Evolutionary conservation across 2,888 invertebrate species (phyloP).

Genomic region (Zaprionus obscuricornis): DNA sequence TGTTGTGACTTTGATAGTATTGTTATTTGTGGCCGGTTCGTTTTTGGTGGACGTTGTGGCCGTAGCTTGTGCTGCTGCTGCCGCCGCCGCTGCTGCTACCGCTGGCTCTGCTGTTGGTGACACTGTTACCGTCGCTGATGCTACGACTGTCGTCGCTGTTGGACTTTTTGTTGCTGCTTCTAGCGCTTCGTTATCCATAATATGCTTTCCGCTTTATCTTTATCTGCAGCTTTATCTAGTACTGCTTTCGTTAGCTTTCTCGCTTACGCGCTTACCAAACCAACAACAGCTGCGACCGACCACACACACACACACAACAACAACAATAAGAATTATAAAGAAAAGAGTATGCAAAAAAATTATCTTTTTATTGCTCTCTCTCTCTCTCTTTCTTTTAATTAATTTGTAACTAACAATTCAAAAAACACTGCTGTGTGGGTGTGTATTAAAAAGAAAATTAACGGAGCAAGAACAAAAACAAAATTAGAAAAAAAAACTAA

Average conservation of each 20-base stretch:
- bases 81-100: slow-evolving; percentile 30
- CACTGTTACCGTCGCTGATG: slow-evolving; percentile 30
- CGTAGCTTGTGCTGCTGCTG: slow-evolving; percentile 33
- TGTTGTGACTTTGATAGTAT: slow-evolving; percentile 65
- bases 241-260: slow-evolving; percentile 24
- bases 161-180: slow-evolving; percentile 70
- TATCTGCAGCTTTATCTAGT: slow-evolving; percentile 36
- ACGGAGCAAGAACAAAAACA: slow-evolving; percentile 56
- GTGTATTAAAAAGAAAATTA: slow-evolving; percentile 59
- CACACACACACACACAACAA: slow-evolving; percentile 12
- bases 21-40: slow-evolving; percentile 68
- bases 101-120: slow-evolving; percentile 29
- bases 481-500: slow-evolving; percentile 34
- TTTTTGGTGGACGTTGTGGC: slow-evolving; percentile 50
- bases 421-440: slow-evolving; percentile 56
- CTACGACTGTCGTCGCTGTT: slow-evolving; percentile 57
- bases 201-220: slow-evolving; percentile 66
- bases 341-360: slow-evolving; percentile 25
- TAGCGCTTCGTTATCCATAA: slow-evolving; percentile 81
- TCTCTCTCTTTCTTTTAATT: slow-evolving; percentile 37
- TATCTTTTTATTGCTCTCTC: slow-evolving; percentile 5
- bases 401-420: slow-evolving; percentile 56
- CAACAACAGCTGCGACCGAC: slow-evolving; percentile 48
- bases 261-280: slow-evolving; percentile 32
- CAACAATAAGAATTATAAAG: slow-evolving; percentile 35